phyloP scores from a whole-genome alignment of 2,797 vertebrate genomes.

The Mycteria americana region DNA sequence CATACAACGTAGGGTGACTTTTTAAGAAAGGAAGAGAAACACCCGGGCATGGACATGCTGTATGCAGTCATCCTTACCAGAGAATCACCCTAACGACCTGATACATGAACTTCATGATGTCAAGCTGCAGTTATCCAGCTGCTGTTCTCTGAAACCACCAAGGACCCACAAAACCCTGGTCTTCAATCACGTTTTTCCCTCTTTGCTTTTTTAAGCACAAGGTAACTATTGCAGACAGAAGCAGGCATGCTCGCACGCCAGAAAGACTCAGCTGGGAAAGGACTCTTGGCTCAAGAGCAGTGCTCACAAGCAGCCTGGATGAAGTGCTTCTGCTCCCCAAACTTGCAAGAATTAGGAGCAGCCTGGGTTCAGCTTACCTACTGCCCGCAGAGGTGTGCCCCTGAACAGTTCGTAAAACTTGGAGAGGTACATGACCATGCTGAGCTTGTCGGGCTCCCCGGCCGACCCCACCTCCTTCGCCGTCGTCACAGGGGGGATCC shows the following conservation, averaged over 20 bases:
- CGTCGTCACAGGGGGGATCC: conserved; percentile 85
- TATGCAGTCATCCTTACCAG: neutral
- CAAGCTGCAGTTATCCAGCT: neutral
- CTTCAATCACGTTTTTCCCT: neutral
- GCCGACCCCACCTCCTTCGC: conserved; percentile 81
- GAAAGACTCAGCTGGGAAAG: neutral
- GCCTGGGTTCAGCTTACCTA: conserved; percentile 76
- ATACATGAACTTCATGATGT: neutral
- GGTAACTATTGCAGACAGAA: neutral
- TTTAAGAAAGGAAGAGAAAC: neutral
- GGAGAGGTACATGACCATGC: conserved; percentile 90
- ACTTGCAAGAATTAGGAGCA: neutral
- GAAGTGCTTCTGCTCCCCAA: neutral
- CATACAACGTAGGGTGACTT: neutral
- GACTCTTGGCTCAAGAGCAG: neutral
- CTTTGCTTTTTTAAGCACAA: neutral
- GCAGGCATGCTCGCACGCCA: neutral
- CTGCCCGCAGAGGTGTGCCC: conserved; percentile 82
- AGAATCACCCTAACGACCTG: neutral
- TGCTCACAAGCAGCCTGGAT: neutral
- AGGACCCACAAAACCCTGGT: neutral
- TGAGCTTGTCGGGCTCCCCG: conserved; percentile 85
- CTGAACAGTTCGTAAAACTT: conserved; percentile 96
- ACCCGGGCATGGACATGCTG: neutral
- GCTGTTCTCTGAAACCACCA: neutral